These are phyloP conservation scores for Callocephalon fimbriatum DNA, from an alignment of 2,113 vertebrate genomes.

Conservation along the genomic window DNA sequence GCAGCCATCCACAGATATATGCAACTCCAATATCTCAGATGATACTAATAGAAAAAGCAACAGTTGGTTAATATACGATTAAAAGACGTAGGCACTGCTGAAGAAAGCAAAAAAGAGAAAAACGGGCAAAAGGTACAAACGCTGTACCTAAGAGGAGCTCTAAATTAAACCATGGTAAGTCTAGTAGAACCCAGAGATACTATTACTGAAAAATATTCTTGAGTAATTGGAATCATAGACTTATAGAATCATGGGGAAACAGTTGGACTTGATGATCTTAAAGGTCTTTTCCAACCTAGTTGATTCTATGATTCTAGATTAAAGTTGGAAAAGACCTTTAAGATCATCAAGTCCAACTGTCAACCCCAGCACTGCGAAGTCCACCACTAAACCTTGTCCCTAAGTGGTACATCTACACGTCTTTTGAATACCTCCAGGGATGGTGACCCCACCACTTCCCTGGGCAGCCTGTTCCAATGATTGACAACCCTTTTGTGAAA, in stretches of 20 bases:
- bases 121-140: not conserved
- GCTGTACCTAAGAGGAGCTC: not conserved
- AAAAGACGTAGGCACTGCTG: slow-evolving; percentile 8
- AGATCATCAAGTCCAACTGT: not conserved
- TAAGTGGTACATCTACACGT: not conserved
- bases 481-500: not conserved
- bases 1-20: not conserved
- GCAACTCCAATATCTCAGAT: not conserved
- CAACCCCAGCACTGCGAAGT: not conserved
- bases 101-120: not conserved
- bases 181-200: not conserved
- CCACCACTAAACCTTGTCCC: not conserved
- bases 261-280: no score
- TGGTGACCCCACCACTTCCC: not conserved
- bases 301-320: not conserved
- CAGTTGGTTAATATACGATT: slow-evolving; percentile 15
- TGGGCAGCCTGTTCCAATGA: not conserved
- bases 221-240: not conserved
- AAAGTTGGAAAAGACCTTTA: not conserved
- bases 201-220: not conserved
- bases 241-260: not conserved
- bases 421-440: not conserved
- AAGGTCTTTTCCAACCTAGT: no score
- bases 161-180: not conserved
- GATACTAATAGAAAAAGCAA: not conserved